Evolutionary conservation across 2,113 vertebrate genomes (phyloP).

Genomic region (Tupaia tana): DNA sequence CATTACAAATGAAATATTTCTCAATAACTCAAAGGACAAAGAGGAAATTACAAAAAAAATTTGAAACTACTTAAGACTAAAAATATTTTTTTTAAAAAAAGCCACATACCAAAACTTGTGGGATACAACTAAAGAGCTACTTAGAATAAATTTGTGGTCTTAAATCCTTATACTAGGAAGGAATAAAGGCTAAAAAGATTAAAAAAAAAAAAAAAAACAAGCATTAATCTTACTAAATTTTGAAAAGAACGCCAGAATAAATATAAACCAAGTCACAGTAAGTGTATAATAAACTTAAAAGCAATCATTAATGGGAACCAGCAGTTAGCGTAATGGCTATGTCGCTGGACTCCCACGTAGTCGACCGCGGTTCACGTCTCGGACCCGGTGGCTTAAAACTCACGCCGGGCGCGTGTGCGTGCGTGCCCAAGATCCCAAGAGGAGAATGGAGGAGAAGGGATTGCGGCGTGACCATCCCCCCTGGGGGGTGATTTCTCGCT

Average conservation of each 20-base stretch:
- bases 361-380: too few species aligned
- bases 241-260: constrained; percentile 36
- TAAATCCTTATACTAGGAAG: constrained; percentile 7
- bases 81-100: background rate
- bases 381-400: too few species aligned
- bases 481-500: too few species aligned
- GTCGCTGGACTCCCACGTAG: too few species aligned
- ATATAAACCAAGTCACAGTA: background rate
- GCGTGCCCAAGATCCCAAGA: too few species aligned
- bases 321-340: too few species aligned
- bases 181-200: background rate
- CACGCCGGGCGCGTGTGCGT: too few species aligned
- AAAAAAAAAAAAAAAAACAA: background rate
- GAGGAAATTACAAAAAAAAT: background rate
- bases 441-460: too few species aligned
- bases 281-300: constrained; percentile 33
- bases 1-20: constrained; percentile 34
- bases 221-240: background rate
- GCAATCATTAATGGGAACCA: background rate
- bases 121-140: background rate
- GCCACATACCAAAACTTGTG: background rate
- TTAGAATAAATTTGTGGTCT: constrained; percentile 10
- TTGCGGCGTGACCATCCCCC: too few species aligned
- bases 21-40: constrained; percentile 22
- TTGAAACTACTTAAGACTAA: constrained; percentile 23